Evolutionary conservation across 2,113 vertebrate species (phyloP).

Genomic region (Fregata magnificens): DNA sequence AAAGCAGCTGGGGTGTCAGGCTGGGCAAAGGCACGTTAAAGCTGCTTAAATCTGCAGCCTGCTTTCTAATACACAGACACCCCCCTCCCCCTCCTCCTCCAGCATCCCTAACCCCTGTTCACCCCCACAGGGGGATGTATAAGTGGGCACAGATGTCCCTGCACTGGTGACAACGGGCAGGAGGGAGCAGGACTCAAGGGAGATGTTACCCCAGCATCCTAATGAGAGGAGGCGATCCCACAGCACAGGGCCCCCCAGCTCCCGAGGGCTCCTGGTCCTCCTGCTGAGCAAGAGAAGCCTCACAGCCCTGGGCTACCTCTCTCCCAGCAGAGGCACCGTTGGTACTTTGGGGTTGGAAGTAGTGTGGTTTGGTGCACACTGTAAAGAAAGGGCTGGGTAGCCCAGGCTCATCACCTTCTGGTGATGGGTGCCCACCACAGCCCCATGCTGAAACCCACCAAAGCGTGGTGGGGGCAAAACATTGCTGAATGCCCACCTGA

Average conservation of each 20-base stretch:
- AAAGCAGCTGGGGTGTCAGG: not conserved
- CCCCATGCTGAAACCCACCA: not conserved
- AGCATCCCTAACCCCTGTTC: not conserved
- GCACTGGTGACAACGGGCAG: fast-evolving
- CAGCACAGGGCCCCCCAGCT: fast-evolving
- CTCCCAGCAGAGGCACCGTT: fast-evolving
- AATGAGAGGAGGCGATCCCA: not conserved
- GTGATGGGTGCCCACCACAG: not conserved
- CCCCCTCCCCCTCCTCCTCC: not conserved
- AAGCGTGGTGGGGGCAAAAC: not conserved
- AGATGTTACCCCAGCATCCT: not conserved
- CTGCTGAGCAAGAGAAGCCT: not conserved
- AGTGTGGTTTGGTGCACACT: fast-evolving
- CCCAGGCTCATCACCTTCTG: not conserved
- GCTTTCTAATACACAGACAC: not conserved
- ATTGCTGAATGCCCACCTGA: not conserved
- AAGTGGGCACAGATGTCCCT: not conserved
- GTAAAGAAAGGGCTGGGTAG: not conserved
- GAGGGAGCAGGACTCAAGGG: not conserved
- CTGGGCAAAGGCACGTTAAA: not conserved
- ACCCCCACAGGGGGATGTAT: fast-evolving
- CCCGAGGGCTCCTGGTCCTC: not conserved
- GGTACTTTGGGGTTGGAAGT: not conserved
- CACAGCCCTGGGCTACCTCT: fast-evolving
- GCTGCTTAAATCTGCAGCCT: not conserved